A percentile compares a stretch with the other conserved stretches of the same genome.
Evolutionary conservation across 2,113 vertebrate genomes (phyloP).

Genomic region (Prunella fulvescens): DNA sequence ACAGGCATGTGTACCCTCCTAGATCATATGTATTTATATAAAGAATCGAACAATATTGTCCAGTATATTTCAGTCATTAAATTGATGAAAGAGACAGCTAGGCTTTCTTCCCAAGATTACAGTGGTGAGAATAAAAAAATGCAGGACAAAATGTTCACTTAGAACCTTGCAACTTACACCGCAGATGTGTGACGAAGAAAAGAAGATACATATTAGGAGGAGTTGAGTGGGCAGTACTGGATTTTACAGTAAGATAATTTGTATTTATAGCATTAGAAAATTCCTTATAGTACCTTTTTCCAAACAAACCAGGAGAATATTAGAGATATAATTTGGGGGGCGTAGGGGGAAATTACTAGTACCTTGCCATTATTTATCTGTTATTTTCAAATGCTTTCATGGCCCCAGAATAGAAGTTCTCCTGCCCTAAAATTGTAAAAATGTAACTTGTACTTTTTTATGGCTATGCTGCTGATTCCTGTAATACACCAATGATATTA

Average conservation of each 20-base stretch:
- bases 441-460: not conserved
- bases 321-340: not conserved
- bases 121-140: not conserved
- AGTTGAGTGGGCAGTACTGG: not conserved
- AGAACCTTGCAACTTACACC: not conserved
- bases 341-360: not conserved
- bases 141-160: not conserved
- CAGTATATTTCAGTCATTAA: not conserved
- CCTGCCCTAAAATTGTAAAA: slow-evolving; percentile 47
- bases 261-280: not conserved
- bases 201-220: not conserved
- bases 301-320: not conserved
- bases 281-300: not conserved
- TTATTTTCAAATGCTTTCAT: slow-evolving; percentile 30
- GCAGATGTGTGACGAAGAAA: not conserved
- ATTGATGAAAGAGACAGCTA: not conserved
- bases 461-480: slow-evolving; percentile 26
- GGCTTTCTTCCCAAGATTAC: not conserved
- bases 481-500: slow-evolving; percentile 12
- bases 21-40: not conserved
- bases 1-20: not conserved
- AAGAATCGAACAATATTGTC: not conserved
- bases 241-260: not conserved
- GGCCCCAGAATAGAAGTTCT: slow-evolving; percentile 38
- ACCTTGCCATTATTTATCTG: not conserved